These are phyloP conservation scores for Motacilla alba DNA, from an alignment of 2,113 vertebrate genomes.

Conservation along the genomic window DNA sequence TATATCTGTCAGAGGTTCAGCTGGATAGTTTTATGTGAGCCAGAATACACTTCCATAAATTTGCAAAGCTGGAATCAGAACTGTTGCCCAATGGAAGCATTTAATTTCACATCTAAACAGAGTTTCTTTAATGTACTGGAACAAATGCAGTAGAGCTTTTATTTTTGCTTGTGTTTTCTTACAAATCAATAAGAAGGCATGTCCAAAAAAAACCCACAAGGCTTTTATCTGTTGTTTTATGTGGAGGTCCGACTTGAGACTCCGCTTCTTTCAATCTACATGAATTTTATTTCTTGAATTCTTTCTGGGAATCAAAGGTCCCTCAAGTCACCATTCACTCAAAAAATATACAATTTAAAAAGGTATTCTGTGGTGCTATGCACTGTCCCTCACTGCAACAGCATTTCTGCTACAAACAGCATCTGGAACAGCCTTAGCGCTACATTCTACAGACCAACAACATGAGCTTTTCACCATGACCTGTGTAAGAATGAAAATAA, in stretches of 20 bases:
- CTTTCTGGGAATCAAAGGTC: neutral
- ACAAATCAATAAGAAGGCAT: neutral
- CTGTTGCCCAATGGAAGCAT: conserved; percentile 40
- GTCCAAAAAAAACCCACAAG: neutral
- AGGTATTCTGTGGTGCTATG: neutral
- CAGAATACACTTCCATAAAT: conserved; percentile 42
- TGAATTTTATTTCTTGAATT: neutral
- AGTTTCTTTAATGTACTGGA: neutral
- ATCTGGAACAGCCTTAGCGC: neutral
- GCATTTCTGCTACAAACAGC: neutral
- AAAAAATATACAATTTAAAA: neutral
- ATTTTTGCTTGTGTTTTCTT: neutral
- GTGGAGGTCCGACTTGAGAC: neutral
- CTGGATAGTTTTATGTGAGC: neutral
- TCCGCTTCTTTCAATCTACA: neutral
- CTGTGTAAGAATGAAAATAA: neutral
- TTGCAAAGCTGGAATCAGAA: neutral
- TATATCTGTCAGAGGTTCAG: conserved; percentile 26
- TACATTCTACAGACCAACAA: neutral
- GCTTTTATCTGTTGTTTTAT: neutral
- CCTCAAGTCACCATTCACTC: neutral
- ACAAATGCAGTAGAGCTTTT: neutral
- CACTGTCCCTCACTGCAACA: neutral
- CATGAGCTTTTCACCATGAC: neutral
- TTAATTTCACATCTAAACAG: conserved; percentile 28